Evolutionary conservation across 2,113 vertebrate genomes (phyloP), one percentile per base, ranked within the genome.

Genomic region (Cyphotilapia sp.): DNA sequence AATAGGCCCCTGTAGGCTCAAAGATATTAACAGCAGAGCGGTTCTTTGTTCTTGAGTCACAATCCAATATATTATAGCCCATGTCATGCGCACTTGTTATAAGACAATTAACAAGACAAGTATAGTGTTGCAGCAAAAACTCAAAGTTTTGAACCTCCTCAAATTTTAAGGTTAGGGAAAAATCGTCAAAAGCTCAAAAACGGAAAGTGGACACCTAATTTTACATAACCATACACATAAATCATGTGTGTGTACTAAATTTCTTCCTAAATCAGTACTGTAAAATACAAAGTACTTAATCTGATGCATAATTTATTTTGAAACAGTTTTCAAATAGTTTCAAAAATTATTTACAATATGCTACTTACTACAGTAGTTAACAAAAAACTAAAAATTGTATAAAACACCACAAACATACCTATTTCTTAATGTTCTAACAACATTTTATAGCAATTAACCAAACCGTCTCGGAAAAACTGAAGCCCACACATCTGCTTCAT

Each of bases 391-490:
- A 63, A 63, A 35, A 12, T 5, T 11, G 31, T 63, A n/a, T 38
- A 38, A 66, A 66, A 66, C 19, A 66, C 17, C 61, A 38, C 2
- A 66, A 66, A 66, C 33, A 66, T 27, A 1, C n/a, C 13, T 45
- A 27, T 42, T 74, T 24, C 66, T 45, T 9, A 74, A 74, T 45
- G n/a, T 42, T 24, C 13, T 24, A 71, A 71, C 7, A 42, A 71
- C 66, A 71, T 71, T 71, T 71, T 42, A 42, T 71, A 22, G 66
- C 0, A 71, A 27, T 74, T 45, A 22, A 45, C 2, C 66, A 42
- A 74, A 74, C 1, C 0, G 4, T 45, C 8, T 17, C 2, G 0
- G 12, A 71, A 0, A 71, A 42, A 3, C 66, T 71, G 13, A 42
- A 71, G 1, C 3, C 66, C 38, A 74, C n/a, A 45, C 35, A 9